These are phyloP conservation scores for Neogale vison DNA, from an alignment of 2,113 vertebrate species.

Conservation along the genomic window DNA sequence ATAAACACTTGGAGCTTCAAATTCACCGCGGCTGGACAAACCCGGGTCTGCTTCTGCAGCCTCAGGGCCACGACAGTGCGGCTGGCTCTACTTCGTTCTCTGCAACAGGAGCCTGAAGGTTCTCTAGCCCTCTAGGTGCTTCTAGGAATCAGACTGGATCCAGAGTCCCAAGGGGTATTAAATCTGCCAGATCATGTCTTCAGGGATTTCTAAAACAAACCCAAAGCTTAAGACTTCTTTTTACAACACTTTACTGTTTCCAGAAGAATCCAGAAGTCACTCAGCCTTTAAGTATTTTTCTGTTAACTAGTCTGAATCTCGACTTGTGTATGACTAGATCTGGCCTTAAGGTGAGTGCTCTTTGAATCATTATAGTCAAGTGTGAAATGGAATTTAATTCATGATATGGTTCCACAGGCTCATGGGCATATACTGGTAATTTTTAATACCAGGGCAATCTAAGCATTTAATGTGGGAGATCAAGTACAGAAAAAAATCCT, in stretches of 20 bases:
- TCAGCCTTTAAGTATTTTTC: neutral
- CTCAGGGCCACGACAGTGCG: neutral
- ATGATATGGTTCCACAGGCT: neutral
- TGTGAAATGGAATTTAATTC: slow-evolving; percentile 17
- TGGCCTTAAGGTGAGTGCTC: neutral
- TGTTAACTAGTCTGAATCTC: neutral
- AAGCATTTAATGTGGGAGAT: neutral
- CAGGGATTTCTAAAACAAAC: slow-evolving; percentile 29
- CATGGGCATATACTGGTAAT: neutral
- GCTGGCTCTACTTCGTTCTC: neutral
- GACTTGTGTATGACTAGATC: neutral
- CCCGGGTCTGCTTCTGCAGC: neutral
- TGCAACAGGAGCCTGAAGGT: neutral
- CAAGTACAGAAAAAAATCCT: neutral
- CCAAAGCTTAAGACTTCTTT: neutral
- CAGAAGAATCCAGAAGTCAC: neutral
- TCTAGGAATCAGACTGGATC: neutral
- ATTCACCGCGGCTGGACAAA: neutral
- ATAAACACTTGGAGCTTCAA: neutral
- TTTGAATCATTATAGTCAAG: neutral
- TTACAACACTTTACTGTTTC: neutral
- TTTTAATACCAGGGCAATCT: neutral
- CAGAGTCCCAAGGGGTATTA: neutral
- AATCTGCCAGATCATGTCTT: neutral
- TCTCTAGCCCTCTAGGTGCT: neutral